Conservation (phyloP, 1,140 invertebrate species). For the Eurosta solidaginis region DNA sequence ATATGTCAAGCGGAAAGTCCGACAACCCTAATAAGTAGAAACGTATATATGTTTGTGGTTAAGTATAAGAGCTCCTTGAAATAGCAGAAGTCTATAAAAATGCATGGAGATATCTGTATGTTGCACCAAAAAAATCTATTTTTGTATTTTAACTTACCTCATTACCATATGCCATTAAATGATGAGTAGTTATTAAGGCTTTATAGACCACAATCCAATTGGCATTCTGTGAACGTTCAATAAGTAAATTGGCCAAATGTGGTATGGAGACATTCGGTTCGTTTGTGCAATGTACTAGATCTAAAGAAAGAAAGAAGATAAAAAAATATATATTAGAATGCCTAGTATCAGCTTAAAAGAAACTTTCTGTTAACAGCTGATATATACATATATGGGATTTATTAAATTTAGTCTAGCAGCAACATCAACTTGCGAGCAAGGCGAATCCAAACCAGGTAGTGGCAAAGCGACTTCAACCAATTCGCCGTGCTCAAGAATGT, state of each 20-base stretch:
- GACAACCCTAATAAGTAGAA: too few species aligned
- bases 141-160: constrained; percentile 73
- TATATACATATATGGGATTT: too few species aligned
- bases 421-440: too few species aligned
- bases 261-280: constrained; percentile 99
- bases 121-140: neutral
- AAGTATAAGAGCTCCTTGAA: too few species aligned
- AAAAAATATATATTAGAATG: constrained; percentile 1
- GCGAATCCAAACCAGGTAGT: too few species aligned
- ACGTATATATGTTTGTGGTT: too few species aligned
- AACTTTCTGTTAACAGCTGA: too few species aligned
- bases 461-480: too few species aligned
- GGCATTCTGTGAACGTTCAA: constrained; percentile 95
- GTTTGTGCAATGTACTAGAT: constrained; percentile 98
- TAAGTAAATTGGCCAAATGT: constrained; percentile 95
- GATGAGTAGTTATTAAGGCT: constrained; percentile 96
- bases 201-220: constrained; percentile 99
- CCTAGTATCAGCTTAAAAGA: too few species aligned
- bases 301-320: constrained; percentile 62
- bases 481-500: too few species aligned
- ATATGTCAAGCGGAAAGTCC: too few species aligned
- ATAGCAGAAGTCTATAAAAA: neutral
- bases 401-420: too few species aligned
- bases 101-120: neutral
- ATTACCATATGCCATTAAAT: constrained; percentile 99